Evolutionary conservation across 2,797 vertebrate species (phyloP), one percentile per base, ranked within the genome.

Genomic region (Coccyzus lansbergi): DNA sequence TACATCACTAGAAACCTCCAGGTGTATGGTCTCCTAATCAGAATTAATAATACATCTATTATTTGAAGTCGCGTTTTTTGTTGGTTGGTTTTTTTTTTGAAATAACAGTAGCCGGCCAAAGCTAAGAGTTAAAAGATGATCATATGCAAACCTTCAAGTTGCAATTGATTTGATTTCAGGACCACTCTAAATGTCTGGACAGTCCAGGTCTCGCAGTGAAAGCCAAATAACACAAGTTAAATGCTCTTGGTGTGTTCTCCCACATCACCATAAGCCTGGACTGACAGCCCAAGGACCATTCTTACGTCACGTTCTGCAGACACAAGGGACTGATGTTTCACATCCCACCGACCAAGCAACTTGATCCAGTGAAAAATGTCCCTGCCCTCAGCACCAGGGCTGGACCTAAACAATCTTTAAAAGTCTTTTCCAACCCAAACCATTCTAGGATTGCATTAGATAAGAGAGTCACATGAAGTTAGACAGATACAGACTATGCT

Each of bases 401-500:
- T 28, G 34, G 42, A 72, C 60, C 15, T 31, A 59, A 6, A n/a
- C 33, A 14, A 40, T 31, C 34, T 75, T 44, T 46, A 46, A 44
- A 63, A 29, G 36, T 48, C 51, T 10, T 24, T 60, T 83, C 55
- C 77, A 84, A 53, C 16, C 33, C 51, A 49, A 83, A 25, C 24
- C n/a, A 18, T 34, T 64, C 62, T 26, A 20, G 42, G 51, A 36
- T 1, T 51, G 2, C 15, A 8, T 36, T 5, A n/a, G 18, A 17
- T 68, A 55, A 12, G 29, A 21, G 16, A 8, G 7, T 13, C 12
- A 11, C 7, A 11, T 22, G 40, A 56, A 3, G 2, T 33, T 8
- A 46, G 46, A 21, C n/a, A 44, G 1, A 11, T 15, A 48, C 42
- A 15, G 8, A 19, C 10, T 19, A 48, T 0, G 0, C 4, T 64